A percentile compares a stretch with the other conserved stretches of the same genome.
Conservation (phyloP, 2,888 invertebrate genomes). For the Trachelus troglodyta region DNA sequence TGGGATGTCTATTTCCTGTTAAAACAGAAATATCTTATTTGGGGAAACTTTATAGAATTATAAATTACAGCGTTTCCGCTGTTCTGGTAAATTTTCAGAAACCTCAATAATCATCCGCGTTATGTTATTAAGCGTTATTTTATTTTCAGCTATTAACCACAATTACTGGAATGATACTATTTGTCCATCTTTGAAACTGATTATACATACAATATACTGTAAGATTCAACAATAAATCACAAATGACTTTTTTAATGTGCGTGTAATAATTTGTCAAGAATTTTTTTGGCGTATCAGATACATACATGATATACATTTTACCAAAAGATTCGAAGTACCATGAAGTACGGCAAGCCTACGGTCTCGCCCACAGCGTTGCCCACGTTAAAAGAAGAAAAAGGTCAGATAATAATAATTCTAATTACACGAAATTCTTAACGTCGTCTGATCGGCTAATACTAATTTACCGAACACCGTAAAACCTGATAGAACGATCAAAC, state of each 20-base stretch:
- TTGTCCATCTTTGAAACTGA: constrained; percentile 19
- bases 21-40: constrained; percentile 31
- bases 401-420: neutral
- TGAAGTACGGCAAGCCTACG: neutral
- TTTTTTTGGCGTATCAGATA: neutral
- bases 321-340: neutral
- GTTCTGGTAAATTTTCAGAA: constrained; percentile 27
- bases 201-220: constrained; percentile 5
- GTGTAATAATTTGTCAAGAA: neutral
- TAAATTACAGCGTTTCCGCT: constrained; percentile 25
- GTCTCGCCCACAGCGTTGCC: neutral
- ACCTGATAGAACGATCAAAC: neutral
- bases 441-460: neutral
- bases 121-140: neutral
- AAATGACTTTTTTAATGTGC: neutral
- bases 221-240: neutral
- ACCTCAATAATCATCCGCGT: neutral
- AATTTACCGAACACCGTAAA: neutral
- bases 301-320: neutral
- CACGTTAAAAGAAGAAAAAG: neutral
- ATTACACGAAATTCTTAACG: neutral
- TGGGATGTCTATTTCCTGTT: constrained; percentile 30
- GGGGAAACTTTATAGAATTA: constrained; percentile 30
- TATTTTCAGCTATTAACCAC: constrained; percentile 26
- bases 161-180: constrained; percentile 21